phyloP scores from a whole-genome alignment of 1,140 invertebrate genomes.

The Zaprionus davidi region DNA sequence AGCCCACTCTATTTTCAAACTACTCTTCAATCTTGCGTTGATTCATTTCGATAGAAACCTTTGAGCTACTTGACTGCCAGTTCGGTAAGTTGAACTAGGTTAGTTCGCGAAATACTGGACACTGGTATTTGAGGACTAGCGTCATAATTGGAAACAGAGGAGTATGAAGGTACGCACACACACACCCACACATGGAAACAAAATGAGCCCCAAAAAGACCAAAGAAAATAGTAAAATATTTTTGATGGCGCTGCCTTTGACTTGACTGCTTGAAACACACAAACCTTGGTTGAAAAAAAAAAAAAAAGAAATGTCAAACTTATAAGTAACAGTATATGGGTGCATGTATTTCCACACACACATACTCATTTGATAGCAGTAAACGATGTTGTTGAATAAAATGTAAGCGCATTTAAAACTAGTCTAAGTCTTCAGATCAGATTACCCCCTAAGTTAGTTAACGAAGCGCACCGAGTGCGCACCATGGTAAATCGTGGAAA shows the following conservation, averaged over 20 bases:
- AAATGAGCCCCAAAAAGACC: constrained; percentile 70
- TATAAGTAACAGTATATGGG: not conserved
- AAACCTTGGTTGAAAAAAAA: constrained; percentile 42
- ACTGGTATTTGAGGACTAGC: not conserved
- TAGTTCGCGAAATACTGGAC: not conserved
- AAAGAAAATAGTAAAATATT: constrained; percentile 34
- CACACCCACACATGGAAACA: constrained; percentile 20
- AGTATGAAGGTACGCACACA: constrained; percentile 2
- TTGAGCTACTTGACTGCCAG: constrained; percentile 3
- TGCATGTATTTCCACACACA: constrained; percentile 5
- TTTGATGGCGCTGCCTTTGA: constrained; percentile 49
- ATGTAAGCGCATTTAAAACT: constrained; percentile 74
- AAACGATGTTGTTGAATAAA: constrained; percentile 22
- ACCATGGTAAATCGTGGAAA: not conserved
- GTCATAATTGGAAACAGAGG: not conserved
- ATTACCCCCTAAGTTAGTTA: constrained; percentile 3
- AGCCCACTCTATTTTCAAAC: not conserved
- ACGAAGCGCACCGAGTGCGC: constrained; percentile 21
- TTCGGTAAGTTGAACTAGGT: not conserved
- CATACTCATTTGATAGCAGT: not conserved
- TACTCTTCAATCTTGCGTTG: not conserved
- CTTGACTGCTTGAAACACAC: constrained; percentile 51
- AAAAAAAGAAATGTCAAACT: constrained; percentile 1
- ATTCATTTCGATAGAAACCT: not conserved
- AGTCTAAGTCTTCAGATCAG: constrained; percentile 37